A percentile compares a stretch with the other conserved stretches of the same genome.
Conservation (phyloP, 2,797 vertebrate species). For the Odontamblyopus rebecca region DNA sequence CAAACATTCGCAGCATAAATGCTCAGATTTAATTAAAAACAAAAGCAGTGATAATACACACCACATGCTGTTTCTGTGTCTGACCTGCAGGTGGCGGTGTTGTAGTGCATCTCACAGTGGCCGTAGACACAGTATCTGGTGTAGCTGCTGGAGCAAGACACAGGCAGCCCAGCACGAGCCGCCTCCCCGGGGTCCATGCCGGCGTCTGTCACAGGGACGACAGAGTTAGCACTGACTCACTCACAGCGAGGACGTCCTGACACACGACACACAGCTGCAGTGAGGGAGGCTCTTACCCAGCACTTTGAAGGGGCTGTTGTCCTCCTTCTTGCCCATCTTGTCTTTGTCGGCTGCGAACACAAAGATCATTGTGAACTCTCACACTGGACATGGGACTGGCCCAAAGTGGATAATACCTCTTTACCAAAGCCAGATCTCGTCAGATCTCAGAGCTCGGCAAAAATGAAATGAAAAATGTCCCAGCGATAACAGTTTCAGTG, state of each 20-base stretch:
- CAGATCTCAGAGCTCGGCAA: no score
- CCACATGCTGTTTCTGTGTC: constrained; percentile 22
- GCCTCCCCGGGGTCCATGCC: constrained; percentile 85
- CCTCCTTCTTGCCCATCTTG: constrained; percentile 89
- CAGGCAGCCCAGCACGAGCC: constrained; percentile 85
- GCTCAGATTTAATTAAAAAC: no score
- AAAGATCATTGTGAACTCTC: not conserved
- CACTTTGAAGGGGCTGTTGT: constrained; percentile 84
- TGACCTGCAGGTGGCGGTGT: constrained; percentile 90
- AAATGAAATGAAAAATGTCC: no score
- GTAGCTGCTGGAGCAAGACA: constrained; percentile 88
- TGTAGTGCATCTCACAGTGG: constrained; percentile 90
- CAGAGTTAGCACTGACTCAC: no score
- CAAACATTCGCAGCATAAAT: no score
- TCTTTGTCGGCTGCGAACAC: constrained; percentile 80
- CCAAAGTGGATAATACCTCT: no score
- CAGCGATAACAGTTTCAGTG: no score
- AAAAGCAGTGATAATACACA: no score
- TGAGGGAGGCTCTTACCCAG: constrained; percentile 77
- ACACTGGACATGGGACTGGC: no score
- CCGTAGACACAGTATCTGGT: constrained; percentile 90
- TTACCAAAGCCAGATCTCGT: no score
- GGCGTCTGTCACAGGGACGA: constrained; percentile 70
- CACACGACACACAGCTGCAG: not conserved
- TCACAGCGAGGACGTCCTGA: no score